Evolutionary conservation across 2,797 vertebrate species (phyloP).

Genomic region (Fratercula arctica): DNA sequence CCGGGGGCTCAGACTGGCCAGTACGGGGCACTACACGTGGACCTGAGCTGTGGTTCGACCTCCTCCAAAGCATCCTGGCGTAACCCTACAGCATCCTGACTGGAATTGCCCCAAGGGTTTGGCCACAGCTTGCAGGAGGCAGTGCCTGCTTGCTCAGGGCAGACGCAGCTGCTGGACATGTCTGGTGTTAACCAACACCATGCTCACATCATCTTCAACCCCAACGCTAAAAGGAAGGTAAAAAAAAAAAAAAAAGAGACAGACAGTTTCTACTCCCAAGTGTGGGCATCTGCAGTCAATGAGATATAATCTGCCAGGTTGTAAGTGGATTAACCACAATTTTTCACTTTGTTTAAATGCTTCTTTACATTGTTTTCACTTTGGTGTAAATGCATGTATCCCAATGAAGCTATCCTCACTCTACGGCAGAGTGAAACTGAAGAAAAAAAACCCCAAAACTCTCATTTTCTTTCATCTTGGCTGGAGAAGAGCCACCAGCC

Average conservation of each 20-base stretch:
- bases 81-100: fast-evolving
- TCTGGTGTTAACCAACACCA: not conserved
- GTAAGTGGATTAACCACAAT: not conserved
- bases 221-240: not conserved
- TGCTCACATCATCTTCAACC: fast-evolving
- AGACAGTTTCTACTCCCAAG: fast-evolving
- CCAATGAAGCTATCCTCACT: not conserved
- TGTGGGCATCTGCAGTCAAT: not conserved
- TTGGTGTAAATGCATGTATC: not conserved
- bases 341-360: not conserved
- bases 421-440: not conserved
- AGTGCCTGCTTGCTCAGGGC: not conserved
- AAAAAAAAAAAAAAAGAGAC: not conserved
- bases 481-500: not conserved
- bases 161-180: not conserved
- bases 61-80: not conserved
- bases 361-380: not conserved
- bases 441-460: not conserved
- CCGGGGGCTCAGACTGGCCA: not conserved
- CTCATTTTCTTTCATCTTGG: not conserved
- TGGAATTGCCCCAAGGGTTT: not conserved
- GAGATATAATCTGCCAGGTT: not conserved
- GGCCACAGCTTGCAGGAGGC: not conserved
- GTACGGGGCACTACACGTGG: fast-evolving
- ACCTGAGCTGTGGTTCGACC: not conserved